Conservation (phyloP, 2,797 vertebrate species). For the Coccyzus lansbergi region DNA sequence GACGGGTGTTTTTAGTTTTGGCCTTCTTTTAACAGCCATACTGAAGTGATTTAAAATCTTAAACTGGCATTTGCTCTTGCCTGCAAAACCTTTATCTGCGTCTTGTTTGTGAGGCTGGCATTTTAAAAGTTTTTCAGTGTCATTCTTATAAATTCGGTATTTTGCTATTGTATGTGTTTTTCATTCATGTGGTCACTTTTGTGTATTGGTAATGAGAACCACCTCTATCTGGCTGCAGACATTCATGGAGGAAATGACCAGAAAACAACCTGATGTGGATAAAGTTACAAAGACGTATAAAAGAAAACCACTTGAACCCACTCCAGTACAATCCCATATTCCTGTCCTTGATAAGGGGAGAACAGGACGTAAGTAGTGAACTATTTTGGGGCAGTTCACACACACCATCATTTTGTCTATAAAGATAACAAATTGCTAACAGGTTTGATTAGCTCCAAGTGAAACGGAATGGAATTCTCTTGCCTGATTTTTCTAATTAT, state of each 20-base stretch:
- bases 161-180: background rate
- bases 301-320: constrained; percentile 84
- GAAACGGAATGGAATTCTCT: background rate
- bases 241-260: constrained; percentile 99
- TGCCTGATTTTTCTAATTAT: background rate
- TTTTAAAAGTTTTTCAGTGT: background rate
- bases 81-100: background rate
- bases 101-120: background rate
- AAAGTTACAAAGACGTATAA: constrained; percentile 99
- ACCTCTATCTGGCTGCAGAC: constrained; percentile 76
- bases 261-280: constrained; percentile 98
- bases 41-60: background rate
- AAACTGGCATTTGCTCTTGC: background rate
- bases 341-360: constrained; percentile 93
- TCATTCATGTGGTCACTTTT: background rate
- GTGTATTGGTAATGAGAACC: constrained; percentile 20
- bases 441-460: background rate
- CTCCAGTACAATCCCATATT: constrained; percentile 90
- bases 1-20: background rate
- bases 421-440: background rate
- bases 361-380: constrained; percentile 85
- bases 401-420: background rate
- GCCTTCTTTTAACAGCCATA: background rate
- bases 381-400: background rate
- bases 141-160: background rate